Percentiles rank a stretch among this genome's conserved stretches.
Conservation (phyloP, 2,113 vertebrate genomes). For the Garra rufa region DNA sequence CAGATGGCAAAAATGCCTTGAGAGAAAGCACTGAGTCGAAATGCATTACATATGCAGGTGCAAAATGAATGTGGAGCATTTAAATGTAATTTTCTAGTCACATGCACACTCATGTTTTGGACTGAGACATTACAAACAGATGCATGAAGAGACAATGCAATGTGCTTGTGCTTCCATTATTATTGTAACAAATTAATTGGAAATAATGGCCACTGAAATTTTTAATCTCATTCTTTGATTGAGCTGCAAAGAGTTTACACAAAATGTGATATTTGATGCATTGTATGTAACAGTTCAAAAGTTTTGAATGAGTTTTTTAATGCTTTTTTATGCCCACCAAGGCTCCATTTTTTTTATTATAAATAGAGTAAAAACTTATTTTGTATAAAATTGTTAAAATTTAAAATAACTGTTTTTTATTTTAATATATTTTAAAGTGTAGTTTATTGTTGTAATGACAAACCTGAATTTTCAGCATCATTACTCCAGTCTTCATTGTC, state of each 20-base stretch:
- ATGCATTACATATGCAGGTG: background rate
- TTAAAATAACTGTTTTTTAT: no score
- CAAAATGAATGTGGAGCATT: background rate
- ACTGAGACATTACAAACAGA: background rate
- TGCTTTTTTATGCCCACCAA: background rate
- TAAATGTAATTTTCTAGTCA: background rate
- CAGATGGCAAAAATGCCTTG: background rate
- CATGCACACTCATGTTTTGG: background rate
- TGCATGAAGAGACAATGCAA: background rate
- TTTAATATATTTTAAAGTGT: no score
- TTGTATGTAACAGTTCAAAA: background rate
- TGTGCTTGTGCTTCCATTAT: background rate
- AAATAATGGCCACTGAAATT: background rate
- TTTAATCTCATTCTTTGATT: background rate
- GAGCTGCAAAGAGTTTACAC: background rate
- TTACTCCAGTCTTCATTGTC: background rate
- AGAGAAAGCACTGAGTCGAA: background rate
- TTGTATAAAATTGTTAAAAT: no score
- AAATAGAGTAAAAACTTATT: background rate
- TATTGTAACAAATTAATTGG: background rate
- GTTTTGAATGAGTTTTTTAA: background rate
- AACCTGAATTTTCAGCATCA: background rate
- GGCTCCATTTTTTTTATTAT: background rate
- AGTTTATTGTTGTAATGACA: background rate
- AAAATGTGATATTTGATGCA: background rate